Base-by-base conservation (phyloP, 2,797 vertebrate genomes). In the Potorous gilbertii region DNA sequence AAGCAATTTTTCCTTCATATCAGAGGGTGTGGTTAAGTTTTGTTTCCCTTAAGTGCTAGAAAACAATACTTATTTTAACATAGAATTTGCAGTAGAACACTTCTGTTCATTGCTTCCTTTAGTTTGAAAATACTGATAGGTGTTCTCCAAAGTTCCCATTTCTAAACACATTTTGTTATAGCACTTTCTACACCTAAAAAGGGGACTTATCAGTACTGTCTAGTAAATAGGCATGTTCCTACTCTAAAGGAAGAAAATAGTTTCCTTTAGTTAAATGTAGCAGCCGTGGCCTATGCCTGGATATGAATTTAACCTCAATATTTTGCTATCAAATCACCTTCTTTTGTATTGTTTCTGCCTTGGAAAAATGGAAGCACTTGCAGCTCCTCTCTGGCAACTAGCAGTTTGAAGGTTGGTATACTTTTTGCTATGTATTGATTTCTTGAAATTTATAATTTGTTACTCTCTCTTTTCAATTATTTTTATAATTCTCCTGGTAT, bases 341-440 rank as follows among this genome's bases (percentile, higher is more conserved):
- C 29, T n/a, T 66, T 92, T 95, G 90, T 96, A 0, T 89, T 92
- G 0, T 96, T 90, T 81, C 95, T 46, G 5, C 95, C 93, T 90
- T n/a, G 74, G 90, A 34, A 92, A 95, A 66, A 54, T 92, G 56
- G 90, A 56, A 56, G 28, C 24, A 0, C 93, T 57, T 96, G 92
- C 54, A 94, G 52, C 93, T 90, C 28, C 62, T 92, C 91, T 92
- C 95, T 95, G 92, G 57, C 11, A 31, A 90, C 56, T 56, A 4
- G 54, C 87, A 50, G 29, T 94, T 74, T 91, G 90, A 94, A 97
- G 96, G 96, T 97, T 93, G 93, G 94, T 95, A 55, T 95, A 56
- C 34, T 93, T 96, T 50, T 92, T 93, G 91, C 87, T 93, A 50
- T 90, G 21, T 92, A 31, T 96, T 95, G 34, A 55, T 92, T 94